These are phyloP conservation scores for Malurus elegans DNA, from an alignment of 2,113 vertebrate species.

Conservation along the genomic window DNA sequence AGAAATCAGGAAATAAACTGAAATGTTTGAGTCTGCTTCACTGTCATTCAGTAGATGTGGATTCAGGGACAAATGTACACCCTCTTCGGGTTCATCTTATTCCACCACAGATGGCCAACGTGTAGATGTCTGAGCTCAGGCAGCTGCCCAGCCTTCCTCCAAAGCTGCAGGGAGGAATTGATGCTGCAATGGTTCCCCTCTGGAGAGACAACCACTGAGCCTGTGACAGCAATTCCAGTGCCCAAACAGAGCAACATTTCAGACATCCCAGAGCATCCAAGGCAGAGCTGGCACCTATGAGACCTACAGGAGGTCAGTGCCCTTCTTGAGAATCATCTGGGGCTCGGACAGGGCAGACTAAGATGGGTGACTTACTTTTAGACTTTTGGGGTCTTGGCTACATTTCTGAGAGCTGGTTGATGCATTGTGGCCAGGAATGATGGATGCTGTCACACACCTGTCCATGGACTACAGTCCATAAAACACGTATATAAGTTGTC, in stretches of 20 bases:
- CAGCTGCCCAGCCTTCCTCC: neutral
- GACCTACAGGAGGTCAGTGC: neutral
- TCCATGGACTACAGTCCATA: neutral
- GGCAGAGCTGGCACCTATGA: neutral
- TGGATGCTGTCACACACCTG: neutral
- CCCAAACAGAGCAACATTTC: neutral
- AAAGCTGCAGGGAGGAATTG: neutral
- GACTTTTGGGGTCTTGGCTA: neutral
- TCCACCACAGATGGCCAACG: neutral
- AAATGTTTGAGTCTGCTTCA: neutral
- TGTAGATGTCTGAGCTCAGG: neutral
- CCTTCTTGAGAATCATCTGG: neutral
- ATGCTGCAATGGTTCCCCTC: neutral
- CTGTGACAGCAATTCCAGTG: neutral
- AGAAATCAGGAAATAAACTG: neutral
- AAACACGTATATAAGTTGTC: neutral
- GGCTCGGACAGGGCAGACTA: neutral
- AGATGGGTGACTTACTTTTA: neutral
- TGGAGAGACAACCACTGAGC: neutral
- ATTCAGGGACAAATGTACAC: neutral
- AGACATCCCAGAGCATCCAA: neutral
- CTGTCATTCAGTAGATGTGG: neutral
- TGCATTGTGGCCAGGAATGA: neutral
- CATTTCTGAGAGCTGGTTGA: neutral
- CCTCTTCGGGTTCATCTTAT: neutral